Evolutionary conservation across 2,113 vertebrate species (phyloP).

Genomic region (Colistium nudipinnis): DNA sequence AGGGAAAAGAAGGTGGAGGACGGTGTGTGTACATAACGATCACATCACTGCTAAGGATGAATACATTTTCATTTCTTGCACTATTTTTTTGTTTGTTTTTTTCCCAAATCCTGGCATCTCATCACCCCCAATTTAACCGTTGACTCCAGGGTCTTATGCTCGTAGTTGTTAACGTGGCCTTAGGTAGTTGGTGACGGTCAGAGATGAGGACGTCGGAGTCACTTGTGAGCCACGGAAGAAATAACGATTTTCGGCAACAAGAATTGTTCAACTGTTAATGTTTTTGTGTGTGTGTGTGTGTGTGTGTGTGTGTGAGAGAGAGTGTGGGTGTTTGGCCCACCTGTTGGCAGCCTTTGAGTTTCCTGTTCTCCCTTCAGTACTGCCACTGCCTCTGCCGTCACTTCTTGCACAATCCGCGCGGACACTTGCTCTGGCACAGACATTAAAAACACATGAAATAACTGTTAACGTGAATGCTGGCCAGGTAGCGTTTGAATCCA

Average conservation of each 20-base stretch:
- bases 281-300: neutral
- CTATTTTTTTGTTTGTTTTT: neutral
- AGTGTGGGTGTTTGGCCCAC: conserved; percentile 75
- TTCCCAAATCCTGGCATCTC: neutral
- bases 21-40: neutral
- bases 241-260: neutral
- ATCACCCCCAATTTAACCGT: conserved; percentile 1
- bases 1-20: conserved; percentile 10
- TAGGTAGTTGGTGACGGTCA: neutral
- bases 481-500: no score
- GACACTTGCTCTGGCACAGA: conserved; percentile 92
- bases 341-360: conserved; percentile 91
- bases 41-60: neutral
- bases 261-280: neutral
- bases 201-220: no score
- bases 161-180: neutral
- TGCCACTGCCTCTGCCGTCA: conserved; percentile 97
- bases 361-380: conserved; percentile 98
- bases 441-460: conserved; percentile 9
- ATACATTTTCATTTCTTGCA: neutral
- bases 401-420: conserved; percentile 97
- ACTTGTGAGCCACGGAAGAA: no score
- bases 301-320: neutral
- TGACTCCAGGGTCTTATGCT: neutral
- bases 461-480: neutral